phyloP scores from a whole-genome alignment of 2,797 vertebrate species.

The Alcedo atthis region DNA sequence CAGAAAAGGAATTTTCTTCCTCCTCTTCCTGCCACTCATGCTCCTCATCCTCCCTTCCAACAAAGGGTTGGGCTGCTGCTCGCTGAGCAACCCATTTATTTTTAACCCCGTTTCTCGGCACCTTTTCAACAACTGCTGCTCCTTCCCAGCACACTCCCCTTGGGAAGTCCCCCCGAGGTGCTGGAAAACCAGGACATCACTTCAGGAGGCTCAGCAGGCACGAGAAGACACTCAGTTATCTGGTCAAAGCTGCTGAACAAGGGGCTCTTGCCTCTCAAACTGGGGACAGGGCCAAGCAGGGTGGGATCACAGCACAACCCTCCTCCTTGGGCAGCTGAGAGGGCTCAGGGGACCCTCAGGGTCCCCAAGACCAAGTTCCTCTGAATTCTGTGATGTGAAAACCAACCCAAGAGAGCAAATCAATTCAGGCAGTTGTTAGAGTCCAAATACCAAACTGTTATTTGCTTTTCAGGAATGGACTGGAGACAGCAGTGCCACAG shows the following conservation, averaged over 20 bases:
- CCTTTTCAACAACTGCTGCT: neutral
- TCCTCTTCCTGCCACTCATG: neutral
- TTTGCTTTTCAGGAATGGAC: neutral
- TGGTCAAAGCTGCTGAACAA: neutral
- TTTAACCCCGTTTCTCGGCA: constrained; percentile 34
- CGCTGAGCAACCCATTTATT: neutral
- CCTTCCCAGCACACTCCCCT: constrained; percentile 24
- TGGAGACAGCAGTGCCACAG: neutral
- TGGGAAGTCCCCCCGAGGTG: constrained; percentile 8
- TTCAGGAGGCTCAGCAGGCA: neutral
- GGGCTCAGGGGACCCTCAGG: fast-evolving
- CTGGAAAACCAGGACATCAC: neutral
- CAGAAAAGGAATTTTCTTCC: neutral
- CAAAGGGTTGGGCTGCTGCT: neutral
- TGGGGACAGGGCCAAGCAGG: neutral
- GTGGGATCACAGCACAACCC: neutral
- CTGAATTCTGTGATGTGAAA: neutral
- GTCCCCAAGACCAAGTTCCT: neutral
- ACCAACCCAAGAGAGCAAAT: neutral
- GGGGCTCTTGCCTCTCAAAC: neutral
- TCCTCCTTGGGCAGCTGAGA: neutral
- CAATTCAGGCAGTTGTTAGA: neutral
- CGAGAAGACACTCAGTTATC: neutral
- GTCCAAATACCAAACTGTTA: neutral
- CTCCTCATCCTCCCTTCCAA: neutral